Conservation (phyloP, 2,888 invertebrate genomes). For the Zygogramma bicolorata region DNA sequence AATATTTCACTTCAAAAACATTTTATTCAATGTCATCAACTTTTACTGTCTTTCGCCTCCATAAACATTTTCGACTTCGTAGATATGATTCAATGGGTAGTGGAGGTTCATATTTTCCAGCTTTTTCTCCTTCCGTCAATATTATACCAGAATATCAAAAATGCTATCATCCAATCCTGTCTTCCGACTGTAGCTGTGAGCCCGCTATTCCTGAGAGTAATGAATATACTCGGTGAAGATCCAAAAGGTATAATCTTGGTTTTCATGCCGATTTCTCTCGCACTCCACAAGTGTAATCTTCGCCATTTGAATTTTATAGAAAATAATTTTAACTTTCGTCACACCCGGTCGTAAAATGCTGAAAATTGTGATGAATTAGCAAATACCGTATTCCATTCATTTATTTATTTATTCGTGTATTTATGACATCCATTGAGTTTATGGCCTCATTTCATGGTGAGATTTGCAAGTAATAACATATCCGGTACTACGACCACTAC, state of each 20-base stretch:
- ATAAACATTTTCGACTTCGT: too few relatives aligned
- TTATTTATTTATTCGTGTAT: not conserved
- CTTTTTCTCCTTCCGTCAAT: too few relatives aligned
- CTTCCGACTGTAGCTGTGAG: not conserved
- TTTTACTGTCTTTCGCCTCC: too few relatives aligned
- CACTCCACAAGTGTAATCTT: not conserved
- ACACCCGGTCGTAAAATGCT: not conserved
- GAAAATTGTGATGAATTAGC: conserved; percentile 2
- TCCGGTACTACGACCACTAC: too few relatives aligned
- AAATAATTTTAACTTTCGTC: not conserved
- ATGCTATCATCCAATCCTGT: not conserved
- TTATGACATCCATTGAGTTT: not conserved
- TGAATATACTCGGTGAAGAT: not conserved
- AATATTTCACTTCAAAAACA: too few relatives aligned
- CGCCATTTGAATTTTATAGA: not conserved
- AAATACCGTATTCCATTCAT: not conserved
- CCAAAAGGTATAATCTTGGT: not conserved
- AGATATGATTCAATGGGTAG: too few relatives aligned
- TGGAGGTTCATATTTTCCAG: too few relatives aligned
- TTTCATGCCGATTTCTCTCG: not conserved
- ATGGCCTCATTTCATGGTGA: not conserved
- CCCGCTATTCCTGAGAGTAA: not conserved
- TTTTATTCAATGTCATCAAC: too few relatives aligned
- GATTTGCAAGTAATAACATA: not conserved
- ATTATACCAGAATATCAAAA: too few relatives aligned